A percentile compares a stretch with the other conserved stretches of the same genome.
These are phyloP conservation scores for Pristionchus fissidentatus DNA, from an alignment of 2,888 invertebrate genomes.

Conservation along the genomic window DNA sequence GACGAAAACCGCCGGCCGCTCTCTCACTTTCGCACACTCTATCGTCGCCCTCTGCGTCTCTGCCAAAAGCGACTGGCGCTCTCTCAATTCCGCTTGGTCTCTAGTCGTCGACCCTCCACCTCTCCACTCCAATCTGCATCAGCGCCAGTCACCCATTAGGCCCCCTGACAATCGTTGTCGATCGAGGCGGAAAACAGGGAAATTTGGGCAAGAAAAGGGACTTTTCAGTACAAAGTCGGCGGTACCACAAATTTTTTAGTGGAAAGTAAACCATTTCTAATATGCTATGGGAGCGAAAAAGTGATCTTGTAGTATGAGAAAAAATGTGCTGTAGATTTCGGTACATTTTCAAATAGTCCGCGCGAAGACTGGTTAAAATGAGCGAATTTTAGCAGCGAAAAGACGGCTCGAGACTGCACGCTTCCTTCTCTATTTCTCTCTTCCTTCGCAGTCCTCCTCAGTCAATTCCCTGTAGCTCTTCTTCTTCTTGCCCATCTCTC, in stretches of 20 bases:
- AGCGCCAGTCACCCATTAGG: not conserved
- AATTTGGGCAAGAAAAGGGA: no score
- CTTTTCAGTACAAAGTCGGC: no score
- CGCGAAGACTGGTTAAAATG: no score
- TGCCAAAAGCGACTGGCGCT: not conserved
- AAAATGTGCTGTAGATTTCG: no score
- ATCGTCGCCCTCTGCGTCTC: not conserved
- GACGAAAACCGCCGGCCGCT: not conserved
- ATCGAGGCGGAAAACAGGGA: not conserved
- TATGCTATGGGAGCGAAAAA: no score
- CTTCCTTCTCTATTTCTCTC: not conserved
- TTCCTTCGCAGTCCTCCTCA: not conserved
- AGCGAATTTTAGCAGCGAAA: no score
- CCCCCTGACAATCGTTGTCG: not conserved
- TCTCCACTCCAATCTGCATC: constrained; percentile 35
- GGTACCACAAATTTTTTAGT: no score
- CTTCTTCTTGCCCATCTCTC: not conserved
- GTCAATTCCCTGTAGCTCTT: not conserved
- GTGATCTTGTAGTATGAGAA: no score
- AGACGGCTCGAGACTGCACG: no score
- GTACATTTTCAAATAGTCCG: no score
- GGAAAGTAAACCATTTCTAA: no score
- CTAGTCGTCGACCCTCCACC: not conserved
- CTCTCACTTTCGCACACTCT: not conserved
- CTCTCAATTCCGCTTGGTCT: not conserved